phyloP scores from a whole-genome alignment of 2,888 invertebrate genomes.

The Eulithis prunata region DNA sequence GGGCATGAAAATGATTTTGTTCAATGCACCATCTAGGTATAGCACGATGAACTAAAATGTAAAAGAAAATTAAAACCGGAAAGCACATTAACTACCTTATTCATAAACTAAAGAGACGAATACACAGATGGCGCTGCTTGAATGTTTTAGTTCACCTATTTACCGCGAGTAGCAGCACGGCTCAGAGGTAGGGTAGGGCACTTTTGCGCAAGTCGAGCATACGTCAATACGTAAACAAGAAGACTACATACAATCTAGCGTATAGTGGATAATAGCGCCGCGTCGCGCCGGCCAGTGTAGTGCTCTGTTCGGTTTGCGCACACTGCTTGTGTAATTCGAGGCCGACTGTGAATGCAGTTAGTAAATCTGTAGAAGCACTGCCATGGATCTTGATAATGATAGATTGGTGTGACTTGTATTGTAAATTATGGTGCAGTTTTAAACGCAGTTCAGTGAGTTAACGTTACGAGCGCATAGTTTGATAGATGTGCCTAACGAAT shows the following conservation, averaged over 20 bases:
- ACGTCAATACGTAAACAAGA: constrained; percentile 80
- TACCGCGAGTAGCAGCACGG: constrained; percentile 51
- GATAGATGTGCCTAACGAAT: constrained; percentile 52
- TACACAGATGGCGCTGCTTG: constrained; percentile 49
- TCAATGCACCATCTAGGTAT: constrained; percentile 14
- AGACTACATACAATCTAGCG: constrained; percentile 64
- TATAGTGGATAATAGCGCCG: constrained; percentile 66
- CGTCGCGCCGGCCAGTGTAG: constrained; percentile 68
- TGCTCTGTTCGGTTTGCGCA: constrained; percentile 70
- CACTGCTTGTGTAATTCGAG: constrained; percentile 72
- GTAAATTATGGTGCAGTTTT: constrained; percentile 49
- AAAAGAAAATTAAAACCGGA: not conserved
- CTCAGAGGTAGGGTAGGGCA: constrained; percentile 24
- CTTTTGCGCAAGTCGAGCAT: constrained; percentile 69
- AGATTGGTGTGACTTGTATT: constrained; percentile 59
- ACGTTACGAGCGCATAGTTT: constrained; percentile 42
- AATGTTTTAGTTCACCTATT: constrained; percentile 32
- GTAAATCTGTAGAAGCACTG: constrained; percentile 56
- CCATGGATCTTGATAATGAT: constrained; percentile 67
- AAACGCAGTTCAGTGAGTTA: constrained; percentile 58
- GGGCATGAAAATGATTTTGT: not conserved
- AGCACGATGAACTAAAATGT: constrained; percentile 16
- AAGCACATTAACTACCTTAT: not conserved
- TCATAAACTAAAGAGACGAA: constrained; percentile 1
- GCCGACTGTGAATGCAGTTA: constrained; percentile 67